These are phyloP conservation scores for Xiphias gladius DNA, from an alignment of 2,113 vertebrate species.

Conservation along the genomic window DNA sequence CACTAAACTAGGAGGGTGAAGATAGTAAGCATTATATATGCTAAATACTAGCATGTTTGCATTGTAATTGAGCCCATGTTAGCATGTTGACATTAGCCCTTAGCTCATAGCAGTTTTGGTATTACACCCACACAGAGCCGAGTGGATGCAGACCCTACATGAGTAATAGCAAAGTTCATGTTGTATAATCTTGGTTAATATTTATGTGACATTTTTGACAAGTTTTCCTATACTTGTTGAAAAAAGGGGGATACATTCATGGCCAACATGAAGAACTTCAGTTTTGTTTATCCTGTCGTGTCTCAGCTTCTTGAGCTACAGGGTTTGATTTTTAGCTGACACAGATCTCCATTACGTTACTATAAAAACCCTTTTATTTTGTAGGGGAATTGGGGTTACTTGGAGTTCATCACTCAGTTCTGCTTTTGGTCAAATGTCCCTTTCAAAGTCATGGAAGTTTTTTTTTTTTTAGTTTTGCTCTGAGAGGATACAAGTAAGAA, in stretches of 20 bases:
- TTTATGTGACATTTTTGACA: not conserved
- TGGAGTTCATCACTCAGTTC: slow-evolving; percentile 2
- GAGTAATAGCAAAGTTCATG: not conserved
- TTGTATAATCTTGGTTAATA: not conserved
- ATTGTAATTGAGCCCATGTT: too few relatives aligned
- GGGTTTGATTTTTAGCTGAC: not conserved
- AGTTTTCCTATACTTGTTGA: not conserved
- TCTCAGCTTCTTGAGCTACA: not conserved
- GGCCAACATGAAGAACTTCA: not conserved
- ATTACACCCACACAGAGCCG: not conserved
- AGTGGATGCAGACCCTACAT: not conserved
- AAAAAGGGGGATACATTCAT: not conserved
- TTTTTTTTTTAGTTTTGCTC: not conserved
- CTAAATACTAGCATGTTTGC: not conserved
- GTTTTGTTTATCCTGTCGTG: not conserved
- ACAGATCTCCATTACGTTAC: not conserved
- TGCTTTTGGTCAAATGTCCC: not conserved
- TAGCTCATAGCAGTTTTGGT: too few relatives aligned
- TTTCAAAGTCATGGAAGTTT: slow-evolving; percentile 13
- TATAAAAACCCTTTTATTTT: not conserved
- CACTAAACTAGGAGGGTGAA: not conserved
- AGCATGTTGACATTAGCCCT: too few relatives aligned
- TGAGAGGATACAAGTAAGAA: not conserved
- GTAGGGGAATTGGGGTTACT: not conserved
- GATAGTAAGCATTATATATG: not conserved